A percentile compares a stretch with the other conserved stretches of the same genome.
Conservation (phyloP, 2,888 invertebrate genomes). For the Branchinecta sandiegonensis region DNA sequence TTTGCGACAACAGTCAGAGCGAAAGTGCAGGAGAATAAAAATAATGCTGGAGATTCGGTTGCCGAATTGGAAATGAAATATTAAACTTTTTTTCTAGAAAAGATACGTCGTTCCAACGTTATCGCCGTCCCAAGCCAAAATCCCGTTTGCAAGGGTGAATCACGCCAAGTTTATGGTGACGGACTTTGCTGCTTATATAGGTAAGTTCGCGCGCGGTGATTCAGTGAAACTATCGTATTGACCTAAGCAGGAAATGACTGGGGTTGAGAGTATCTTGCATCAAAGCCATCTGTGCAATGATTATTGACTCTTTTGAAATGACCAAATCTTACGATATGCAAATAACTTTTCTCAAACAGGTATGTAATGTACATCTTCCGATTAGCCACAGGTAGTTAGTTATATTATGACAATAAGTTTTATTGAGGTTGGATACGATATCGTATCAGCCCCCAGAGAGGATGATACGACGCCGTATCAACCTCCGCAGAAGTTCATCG, state of each 20-base stretch:
- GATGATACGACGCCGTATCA: no score
- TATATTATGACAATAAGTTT: no score
- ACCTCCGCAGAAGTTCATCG: no score
- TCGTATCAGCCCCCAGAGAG: no score
- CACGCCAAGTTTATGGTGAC: conserved; percentile 99
- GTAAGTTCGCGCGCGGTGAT: conserved; percentile 36
- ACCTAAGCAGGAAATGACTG: no score
- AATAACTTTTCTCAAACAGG: neutral
- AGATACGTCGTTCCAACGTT: conserved; percentile 74
- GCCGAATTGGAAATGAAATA: neutral
- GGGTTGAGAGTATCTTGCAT: neutral
- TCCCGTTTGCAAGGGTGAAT: conserved; percentile 80
- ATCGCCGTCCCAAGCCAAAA: conserved; percentile 54
- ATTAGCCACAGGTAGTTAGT: no score
- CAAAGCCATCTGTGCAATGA: neutral
- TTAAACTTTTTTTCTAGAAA: conserved; percentile 44
- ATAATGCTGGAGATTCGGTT: no score
- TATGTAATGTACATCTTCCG: no score
- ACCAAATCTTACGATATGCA: conserved; percentile 2
- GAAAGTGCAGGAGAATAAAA: no score
- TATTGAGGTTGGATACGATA: no score
- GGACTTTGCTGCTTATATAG: conserved; percentile 78
- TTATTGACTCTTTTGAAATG: conserved; percentile 13
- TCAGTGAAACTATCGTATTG: neutral
- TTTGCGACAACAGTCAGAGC: no score